Conservation (phyloP, 1,140 invertebrate genomes). For the Portunus trituberculatus region DNA sequence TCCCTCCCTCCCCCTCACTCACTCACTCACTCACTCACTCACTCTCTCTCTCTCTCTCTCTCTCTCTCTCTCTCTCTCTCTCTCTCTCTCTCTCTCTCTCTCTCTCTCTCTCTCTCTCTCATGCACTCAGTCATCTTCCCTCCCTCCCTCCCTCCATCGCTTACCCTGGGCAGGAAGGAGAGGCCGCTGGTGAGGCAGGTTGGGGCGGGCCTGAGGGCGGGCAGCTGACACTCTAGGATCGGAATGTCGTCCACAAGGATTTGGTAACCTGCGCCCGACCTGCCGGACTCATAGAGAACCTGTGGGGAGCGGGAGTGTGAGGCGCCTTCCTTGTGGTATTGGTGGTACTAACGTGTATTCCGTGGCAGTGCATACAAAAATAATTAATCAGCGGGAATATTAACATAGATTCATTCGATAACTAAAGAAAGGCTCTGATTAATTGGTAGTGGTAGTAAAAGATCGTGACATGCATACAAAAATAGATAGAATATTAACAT, state of each 20-base stretch:
- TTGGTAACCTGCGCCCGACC: slow-evolving; percentile 62
- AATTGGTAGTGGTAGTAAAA: neutral
- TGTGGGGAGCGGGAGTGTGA: neutral
- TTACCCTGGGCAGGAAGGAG: slow-evolving; percentile 65
- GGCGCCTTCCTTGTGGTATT: too few species aligned
- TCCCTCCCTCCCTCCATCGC: neutral
- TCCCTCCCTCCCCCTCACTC: too few species aligned
- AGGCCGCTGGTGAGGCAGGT: slow-evolving; percentile 57
- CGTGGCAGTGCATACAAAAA: too few species aligned
- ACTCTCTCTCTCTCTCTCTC: too few species aligned
- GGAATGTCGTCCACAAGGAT: slow-evolving; percentile 65
- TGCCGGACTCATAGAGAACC: slow-evolving; percentile 64
- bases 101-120: neutral
- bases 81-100: neutral
- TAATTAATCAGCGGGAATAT: too few species aligned
- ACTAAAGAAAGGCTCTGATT: too few species aligned
- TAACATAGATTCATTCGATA: too few species aligned
- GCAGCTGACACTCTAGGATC: slow-evolving; percentile 50
- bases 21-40: too few species aligned
- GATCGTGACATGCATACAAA: neutral
- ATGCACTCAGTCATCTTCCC: neutral
- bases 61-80: too few species aligned
- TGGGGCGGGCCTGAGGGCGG: slow-evolving; percentile 43
- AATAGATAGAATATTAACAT: too few species aligned
- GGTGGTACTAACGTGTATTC: too few species aligned